Percentiles rank a stretch among this genome's conserved stretches.
Conservation (phyloP, 2,888 invertebrate genomes). For the Halictus ligatus region DNA sequence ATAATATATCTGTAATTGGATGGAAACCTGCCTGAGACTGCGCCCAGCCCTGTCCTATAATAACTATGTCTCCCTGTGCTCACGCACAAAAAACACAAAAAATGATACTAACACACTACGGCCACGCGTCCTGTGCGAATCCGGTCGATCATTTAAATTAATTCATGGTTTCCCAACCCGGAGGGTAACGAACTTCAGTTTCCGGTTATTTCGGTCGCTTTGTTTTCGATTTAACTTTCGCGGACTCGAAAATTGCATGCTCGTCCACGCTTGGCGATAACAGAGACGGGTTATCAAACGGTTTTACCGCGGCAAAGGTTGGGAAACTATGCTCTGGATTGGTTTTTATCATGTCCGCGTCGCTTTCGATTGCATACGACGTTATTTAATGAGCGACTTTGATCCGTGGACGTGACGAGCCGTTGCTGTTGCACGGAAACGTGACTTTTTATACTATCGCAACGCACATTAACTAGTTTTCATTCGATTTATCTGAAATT, state of each 20-base stretch:
- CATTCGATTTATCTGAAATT: too few species aligned
- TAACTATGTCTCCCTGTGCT: conserved; percentile 30
- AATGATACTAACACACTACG: not conserved
- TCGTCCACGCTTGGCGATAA: not conserved
- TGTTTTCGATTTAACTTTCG: not conserved
- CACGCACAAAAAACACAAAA: not conserved
- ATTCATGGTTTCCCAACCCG: not conserved
- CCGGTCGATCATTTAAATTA: not conserved
- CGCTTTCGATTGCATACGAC: not conserved
- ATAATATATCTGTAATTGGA: conserved; percentile 83
- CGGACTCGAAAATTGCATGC: not conserved
- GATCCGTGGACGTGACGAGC: not conserved
- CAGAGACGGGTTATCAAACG: not conserved
- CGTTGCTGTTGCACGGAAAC: not conserved
- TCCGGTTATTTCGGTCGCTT: not conserved
- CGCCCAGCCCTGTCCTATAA: conserved; percentile 67
- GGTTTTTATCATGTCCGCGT: not conserved
- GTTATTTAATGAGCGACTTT: not conserved
- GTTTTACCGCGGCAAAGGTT: not conserved
- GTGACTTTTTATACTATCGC: not conserved
- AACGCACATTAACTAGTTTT: not conserved
- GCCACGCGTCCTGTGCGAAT: not conserved
- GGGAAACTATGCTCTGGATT: not conserved
- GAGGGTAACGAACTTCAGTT: not conserved
- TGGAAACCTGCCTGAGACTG: conserved; percentile 78